Evolutionary conservation across 2,888 invertebrate genomes (phyloP), one percentile per base, ranked within the genome.

Genomic region (Rhamnusium bicolor): DNA sequence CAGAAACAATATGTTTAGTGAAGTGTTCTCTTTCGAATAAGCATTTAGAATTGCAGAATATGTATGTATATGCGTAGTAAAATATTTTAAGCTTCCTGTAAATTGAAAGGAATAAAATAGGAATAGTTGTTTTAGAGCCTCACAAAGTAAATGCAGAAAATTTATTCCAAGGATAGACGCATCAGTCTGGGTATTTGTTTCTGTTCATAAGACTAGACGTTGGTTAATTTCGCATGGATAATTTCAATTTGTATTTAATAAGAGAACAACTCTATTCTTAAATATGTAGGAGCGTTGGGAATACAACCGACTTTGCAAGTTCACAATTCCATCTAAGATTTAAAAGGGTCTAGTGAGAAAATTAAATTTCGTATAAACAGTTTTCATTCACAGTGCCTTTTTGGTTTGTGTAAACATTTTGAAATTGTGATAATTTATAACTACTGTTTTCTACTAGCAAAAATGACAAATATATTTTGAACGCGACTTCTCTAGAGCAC

Each of bases 211-310:
- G 12, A 21, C 32, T 53, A 68, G 68, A 67, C 67, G 56, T 68
- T 58, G 58, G 68, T 58, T 68, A 32, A 68, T 68, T 68, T 68
- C 68, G 58, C 68, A 14, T 68, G 68, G 68, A 68, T 58, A 68
- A 68, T 68, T 68, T 58, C 68, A 68, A 68, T 58, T 68, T 68
- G 32, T 68, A 58, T 68, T 68, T 68, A 68, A 68, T 68, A 68
- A 58, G 49, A 40, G 12, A 40, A 12, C 12, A 40, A 8, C 8
- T 40, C 40, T 12, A 8, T 40, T 1, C 40, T 40, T 40, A 40
- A 40, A 40, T 40, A 12, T 1, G 2, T 2, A 40, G 40, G 40
- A 12, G 12, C 40, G 40, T 40, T 8, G 10, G 12, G 8, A 8
- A 40, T 12, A 12, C 6, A 2, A 12, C 3, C 40, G 12, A 12